A percentile compares a stretch with the other conserved stretches of the same genome.
Evolutionary conservation across 2,113 vertebrate genomes (phyloP).

Genomic region (Oreochromis spilurus): DNA sequence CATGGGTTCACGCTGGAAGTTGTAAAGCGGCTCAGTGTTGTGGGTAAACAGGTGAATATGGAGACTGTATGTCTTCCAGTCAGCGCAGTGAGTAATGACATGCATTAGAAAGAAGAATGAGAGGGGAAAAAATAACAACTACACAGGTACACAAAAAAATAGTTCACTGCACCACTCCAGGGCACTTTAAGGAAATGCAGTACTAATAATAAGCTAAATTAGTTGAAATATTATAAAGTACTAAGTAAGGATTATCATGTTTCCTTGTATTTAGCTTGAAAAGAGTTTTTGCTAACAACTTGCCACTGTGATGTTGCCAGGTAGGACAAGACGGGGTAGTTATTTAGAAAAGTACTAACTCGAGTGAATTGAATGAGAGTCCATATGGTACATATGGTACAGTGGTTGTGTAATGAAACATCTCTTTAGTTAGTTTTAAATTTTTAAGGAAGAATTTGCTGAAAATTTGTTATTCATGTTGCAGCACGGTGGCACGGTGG

Average conservation of each 20-base stretch:
- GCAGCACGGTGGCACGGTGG: too few species aligned
- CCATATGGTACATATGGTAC: rapidly evolving
- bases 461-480: not conserved
- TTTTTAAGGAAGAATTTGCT: not conserved
- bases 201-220: not conserved
- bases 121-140: not conserved
- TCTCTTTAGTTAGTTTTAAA: not conserved
- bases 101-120: not conserved
- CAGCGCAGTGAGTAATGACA: not conserved
- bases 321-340: not conserved
- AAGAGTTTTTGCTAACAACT: not conserved
- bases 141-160: not conserved
- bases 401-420: not conserved
- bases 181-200: not conserved
- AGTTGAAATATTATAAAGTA: not conserved
- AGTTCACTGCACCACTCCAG: not conserved
- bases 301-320: not conserved
- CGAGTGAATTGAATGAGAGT: not conserved
- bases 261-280: not conserved
- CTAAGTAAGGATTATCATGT: not conserved
- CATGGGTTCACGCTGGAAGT: not conserved
- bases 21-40: not conserved
- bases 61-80: not conserved
- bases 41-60: slow-evolving; percentile 9
- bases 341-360: not conserved